Evolutionary conservation across 2,888 invertebrate genomes (phyloP).

Genomic region (Gymnocheta viridis): DNA sequence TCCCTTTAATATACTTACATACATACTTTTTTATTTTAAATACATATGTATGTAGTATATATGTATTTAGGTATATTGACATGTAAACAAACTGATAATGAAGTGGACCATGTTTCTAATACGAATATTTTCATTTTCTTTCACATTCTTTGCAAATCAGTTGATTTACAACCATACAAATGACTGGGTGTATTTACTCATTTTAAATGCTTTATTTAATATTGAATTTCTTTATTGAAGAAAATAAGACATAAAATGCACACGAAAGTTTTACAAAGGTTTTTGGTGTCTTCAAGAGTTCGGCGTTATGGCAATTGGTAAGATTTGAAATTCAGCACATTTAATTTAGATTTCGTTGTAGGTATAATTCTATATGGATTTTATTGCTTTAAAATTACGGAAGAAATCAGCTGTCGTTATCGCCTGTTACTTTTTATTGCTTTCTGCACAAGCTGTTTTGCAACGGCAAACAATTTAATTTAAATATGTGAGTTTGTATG

Average conservation of each 20-base stretch:
- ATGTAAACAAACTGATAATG: conserved; percentile 58
- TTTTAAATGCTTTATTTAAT: background rate
- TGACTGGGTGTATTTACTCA: background rate
- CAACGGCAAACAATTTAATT: background rate
- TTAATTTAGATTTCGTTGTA: background rate
- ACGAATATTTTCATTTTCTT: conserved; percentile 22
- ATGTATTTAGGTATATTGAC: too few species aligned
- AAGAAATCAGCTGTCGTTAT: background rate
- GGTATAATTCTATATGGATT: background rate
- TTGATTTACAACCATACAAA: conserved; percentile 27
- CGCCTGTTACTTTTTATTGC: background rate
- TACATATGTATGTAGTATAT: too few species aligned
- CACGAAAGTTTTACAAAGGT: conserved; percentile 56
- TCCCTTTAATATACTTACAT: background rate
- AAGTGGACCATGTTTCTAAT: conserved; percentile 11
- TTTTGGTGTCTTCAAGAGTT: conserved; percentile 46
- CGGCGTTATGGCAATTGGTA: conserved; percentile 58
- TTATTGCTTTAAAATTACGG: background rate
- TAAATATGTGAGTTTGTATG: too few species aligned
- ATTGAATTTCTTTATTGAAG: background rate
- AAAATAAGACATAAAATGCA: conserved; percentile 50
- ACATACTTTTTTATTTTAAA: background rate
- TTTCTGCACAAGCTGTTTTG: background rate
- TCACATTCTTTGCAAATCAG: conserved; percentile 19
- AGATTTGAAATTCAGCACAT: conserved; percentile 31